phyloP scores from a whole-genome alignment of 2,797 vertebrate species.

The Tolypeutes matacus region DNA sequence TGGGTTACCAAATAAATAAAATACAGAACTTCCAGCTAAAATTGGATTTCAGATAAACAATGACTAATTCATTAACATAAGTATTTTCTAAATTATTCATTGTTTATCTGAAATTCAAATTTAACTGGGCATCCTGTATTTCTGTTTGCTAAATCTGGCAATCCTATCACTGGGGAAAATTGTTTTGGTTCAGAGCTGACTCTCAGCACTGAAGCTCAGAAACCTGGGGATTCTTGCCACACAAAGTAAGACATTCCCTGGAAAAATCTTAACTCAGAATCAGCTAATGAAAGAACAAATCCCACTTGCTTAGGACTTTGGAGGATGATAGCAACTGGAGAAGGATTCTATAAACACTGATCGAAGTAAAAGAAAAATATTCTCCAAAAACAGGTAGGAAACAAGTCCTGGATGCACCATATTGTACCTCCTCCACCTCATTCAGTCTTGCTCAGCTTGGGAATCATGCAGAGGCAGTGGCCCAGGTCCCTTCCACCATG shows the following conservation, averaged over 20 bases:
- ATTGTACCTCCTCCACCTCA: no score
- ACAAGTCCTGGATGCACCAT: no score
- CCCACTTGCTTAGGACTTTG: no score
- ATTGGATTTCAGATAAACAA: slow-evolving; percentile 9
- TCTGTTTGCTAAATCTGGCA: background rate
- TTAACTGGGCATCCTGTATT: background rate
- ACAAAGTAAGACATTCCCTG: background rate
- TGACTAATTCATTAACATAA: background rate
- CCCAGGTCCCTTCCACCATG: no score
- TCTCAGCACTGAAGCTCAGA: background rate
- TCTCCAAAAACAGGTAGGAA: no score
- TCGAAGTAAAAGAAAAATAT: no score
- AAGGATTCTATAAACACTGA: no score
- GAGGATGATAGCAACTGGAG: no score
- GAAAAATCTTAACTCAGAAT: no score
- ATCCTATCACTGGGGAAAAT: background rate
- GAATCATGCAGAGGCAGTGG: no score
- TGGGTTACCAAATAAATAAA: background rate
- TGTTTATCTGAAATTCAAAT: slow-evolving; percentile 42
- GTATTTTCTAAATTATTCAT: background rate
- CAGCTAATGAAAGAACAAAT: no score
- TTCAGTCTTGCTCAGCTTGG: no score
- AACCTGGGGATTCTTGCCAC: background rate
- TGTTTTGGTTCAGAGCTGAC: background rate
- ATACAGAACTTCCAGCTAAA: background rate